Percentiles rank a stretch among this genome's conserved stretches.
Evolutionary conservation across 2,888 invertebrate genomes (phyloP).

Genomic region (Melitaea athalia): DNA sequence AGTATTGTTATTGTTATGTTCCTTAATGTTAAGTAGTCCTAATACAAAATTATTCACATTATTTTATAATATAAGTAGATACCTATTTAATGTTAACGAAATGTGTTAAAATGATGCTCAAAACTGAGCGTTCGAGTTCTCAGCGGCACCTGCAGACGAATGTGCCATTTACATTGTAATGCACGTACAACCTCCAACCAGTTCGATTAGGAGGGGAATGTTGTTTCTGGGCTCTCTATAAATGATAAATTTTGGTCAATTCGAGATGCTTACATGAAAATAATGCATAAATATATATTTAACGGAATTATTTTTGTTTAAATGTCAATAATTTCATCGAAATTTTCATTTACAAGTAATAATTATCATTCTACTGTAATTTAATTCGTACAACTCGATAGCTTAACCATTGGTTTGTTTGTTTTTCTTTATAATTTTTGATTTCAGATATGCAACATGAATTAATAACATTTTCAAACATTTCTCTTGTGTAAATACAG

Average conservation of each 20-base stretch:
- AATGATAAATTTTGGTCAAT: constrained; percentile 38
- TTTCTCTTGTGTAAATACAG: neutral
- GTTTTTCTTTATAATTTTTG: no score
- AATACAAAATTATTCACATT: constrained; percentile 35
- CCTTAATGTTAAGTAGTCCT: no score
- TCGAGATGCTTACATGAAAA: constrained; percentile 17
- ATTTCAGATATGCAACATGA: no score
- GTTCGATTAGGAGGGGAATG: constrained; percentile 77
- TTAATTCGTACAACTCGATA: no score
- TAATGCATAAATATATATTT: neutral
- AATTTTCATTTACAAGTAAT: no score
- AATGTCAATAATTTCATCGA: no score
- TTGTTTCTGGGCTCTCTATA: constrained; percentile 45
- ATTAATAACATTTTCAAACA: neutral
- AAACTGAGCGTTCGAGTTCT: constrained; percentile 62
- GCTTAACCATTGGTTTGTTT: no score
- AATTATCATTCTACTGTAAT: no score
- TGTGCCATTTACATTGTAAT: constrained; percentile 80
- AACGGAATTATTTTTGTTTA: no score
- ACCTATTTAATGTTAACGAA: constrained; percentile 56
- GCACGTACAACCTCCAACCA: constrained; percentile 71
- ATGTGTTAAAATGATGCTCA: constrained; percentile 55
- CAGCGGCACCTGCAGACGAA: constrained; percentile 74
- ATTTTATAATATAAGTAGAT: constrained; percentile 30
- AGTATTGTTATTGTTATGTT: no score